phyloP scores from a whole-genome alignment of 2,113 vertebrate species.

The Circaetus cinerascens region DNA sequence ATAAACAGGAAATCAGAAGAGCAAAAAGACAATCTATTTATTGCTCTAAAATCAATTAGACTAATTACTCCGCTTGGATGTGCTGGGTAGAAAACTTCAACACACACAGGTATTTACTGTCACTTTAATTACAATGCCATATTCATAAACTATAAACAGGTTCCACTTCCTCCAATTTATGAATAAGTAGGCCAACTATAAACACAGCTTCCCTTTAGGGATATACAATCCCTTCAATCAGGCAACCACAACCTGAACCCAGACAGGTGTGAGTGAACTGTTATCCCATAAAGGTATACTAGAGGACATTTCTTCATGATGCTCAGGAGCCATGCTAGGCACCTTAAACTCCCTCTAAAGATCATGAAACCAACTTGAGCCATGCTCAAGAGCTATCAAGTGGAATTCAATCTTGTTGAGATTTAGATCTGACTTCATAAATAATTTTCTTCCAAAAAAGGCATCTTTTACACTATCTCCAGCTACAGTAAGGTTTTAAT shows the following conservation, averaged over 20 bases:
- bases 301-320: not conserved
- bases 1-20: not conserved
- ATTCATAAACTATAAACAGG: not conserved
- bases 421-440: not conserved
- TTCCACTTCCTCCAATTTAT: not conserved
- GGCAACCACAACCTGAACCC: not conserved
- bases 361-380: not conserved
- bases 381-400: not conserved
- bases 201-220: not conserved
- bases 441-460: not conserved
- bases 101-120: not conserved
- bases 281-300: not conserved
- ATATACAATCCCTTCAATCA: too few species aligned
- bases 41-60: not conserved
- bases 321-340: not conserved
- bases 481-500: not conserved
- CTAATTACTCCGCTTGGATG: not conserved
- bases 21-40: not conserved
- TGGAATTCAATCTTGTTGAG: not conserved
- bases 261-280: not conserved
- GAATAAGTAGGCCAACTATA: not conserved
- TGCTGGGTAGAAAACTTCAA: not conserved
- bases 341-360: not conserved
- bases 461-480: not conserved
- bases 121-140: not conserved